A percentile compares a stretch with the other conserved stretches of the same genome.
Evolutionary conservation across 2,888 invertebrate species (phyloP).

Genomic region (Abrostola triplasia): DNA sequence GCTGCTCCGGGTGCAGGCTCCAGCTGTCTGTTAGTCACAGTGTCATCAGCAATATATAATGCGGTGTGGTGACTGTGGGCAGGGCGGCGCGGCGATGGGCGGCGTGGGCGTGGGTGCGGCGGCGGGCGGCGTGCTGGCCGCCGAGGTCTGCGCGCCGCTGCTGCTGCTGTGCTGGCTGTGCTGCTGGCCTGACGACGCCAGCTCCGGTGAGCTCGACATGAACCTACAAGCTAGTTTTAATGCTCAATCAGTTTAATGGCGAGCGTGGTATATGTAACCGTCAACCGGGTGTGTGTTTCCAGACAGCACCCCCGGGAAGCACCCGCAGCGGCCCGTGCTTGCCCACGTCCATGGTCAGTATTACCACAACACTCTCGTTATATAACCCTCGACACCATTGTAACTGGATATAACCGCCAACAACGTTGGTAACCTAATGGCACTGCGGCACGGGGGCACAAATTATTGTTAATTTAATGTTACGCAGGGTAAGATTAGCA

Average conservation of each 20-base stretch:
- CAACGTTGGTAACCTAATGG: no score
- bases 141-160: conserved; percentile 68
- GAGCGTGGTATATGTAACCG: not conserved
- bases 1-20: no score
- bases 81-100: not conserved
- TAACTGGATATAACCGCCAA: no score
- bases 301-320: conserved; percentile 70
- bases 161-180: conserved; percentile 82
- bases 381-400: no score
- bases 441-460: no score
- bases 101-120: conserved; percentile 42
- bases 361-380: not conserved
- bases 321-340: conserved; percentile 65
- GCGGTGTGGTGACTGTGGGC: no score
- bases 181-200: conserved; percentile 79
- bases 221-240: not conserved
- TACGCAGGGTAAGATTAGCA: no score
- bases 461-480: no score
- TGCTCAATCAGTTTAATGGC: not conserved
- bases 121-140: conserved; percentile 58
- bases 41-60: no score
- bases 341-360: conserved; percentile 50
- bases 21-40: no score
- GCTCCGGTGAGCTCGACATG: conserved; percentile 65
- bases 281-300: conserved; percentile 43